Percentiles rank a stretch among this genome's conserved stretches.
Conservation (phyloP, 2,888 invertebrate genomes). For the Apoda limacodes region DNA sequence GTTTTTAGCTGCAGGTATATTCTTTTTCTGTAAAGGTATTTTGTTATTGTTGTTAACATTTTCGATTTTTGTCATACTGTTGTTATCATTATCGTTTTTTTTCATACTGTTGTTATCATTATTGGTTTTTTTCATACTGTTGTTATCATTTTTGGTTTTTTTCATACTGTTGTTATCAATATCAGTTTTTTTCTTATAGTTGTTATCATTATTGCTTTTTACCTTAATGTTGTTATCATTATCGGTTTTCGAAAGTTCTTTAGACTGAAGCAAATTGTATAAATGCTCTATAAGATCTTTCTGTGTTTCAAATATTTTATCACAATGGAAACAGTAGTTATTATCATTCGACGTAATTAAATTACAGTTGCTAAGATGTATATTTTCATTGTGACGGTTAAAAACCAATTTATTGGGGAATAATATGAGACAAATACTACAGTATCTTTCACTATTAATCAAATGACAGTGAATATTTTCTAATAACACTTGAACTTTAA, state of each 20-base stretch:
- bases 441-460: slow-evolving; percentile 33
- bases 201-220: slow-evolving; percentile 13
- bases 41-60: slow-evolving; percentile 1
- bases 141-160: slow-evolving; percentile 11
- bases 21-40: not conserved
- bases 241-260: too few relatives aligned
- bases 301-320: slow-evolving; percentile 29
- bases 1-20: slow-evolving; percentile 2
- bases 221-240: too few relatives aligned
- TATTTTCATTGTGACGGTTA: slow-evolving; percentile 22
- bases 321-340: slow-evolving; percentile 40
- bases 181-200: slow-evolving; percentile 10
- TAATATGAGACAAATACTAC: slow-evolving; percentile 36
- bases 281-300: slow-evolving; percentile 43
- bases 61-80: not conserved
- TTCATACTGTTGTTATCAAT: slow-evolving; percentile 5
- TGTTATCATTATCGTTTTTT: slow-evolving; percentile 1
- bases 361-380: slow-evolving; percentile 25
- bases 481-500: too few relatives aligned
- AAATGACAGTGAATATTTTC: slow-evolving; percentile 32
- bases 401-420: slow-evolving; percentile 28
- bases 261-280: slow-evolving; percentile 33
- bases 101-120: slow-evolving; percentile 5
- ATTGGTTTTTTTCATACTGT: slow-evolving; percentile 10
- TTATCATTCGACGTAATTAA: slow-evolving; percentile 13